A percentile compares a stretch with the other conserved stretches of the same genome.
phyloP scores from a whole-genome alignment of 2,797 vertebrate genomes.

The Mareca penelope region DNA sequence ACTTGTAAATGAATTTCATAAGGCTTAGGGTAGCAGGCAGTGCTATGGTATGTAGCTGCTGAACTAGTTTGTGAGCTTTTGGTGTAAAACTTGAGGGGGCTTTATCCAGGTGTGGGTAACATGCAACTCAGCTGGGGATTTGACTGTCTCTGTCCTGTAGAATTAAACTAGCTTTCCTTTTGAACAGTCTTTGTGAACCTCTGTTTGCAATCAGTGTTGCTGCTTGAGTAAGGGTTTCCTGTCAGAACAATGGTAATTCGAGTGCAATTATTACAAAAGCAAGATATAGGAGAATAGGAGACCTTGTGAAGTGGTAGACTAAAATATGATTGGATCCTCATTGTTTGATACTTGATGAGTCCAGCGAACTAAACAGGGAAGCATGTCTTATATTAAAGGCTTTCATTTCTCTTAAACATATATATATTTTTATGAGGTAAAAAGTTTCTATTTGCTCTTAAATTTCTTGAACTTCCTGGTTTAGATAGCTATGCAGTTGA shows the following conservation, averaged over 20 bases:
- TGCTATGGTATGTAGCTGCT: neutral
- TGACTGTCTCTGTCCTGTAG: neutral
- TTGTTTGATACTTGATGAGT: neutral
- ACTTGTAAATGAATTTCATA: neutral
- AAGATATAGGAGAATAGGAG: neutral
- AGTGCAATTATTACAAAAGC: neutral
- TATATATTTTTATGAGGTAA: neutral
- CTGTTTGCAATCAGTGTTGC: neutral
- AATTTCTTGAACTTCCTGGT: neutral
- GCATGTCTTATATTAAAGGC: neutral
- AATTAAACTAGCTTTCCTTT: neutral
- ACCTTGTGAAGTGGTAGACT: neutral
- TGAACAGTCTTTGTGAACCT: neutral
- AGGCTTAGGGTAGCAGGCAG: neutral
- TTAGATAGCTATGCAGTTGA: neutral
- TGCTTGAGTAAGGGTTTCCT: neutral
- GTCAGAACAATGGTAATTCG: neutral
- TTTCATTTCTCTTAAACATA: neutral
- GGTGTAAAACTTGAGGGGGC: neutral
- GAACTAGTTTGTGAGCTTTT: neutral
- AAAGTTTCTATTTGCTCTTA: neutral
- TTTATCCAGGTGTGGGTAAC: neutral
- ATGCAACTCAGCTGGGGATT: neutral
- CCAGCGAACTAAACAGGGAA: neutral
- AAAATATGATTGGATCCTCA: neutral